A percentile compares a stretch with the other conserved stretches of the same genome.
These are phyloP conservation scores for Sakesphorus luctuosus DNA, from an alignment of 2,113 vertebrate genomes.

Conservation along the genomic window DNA sequence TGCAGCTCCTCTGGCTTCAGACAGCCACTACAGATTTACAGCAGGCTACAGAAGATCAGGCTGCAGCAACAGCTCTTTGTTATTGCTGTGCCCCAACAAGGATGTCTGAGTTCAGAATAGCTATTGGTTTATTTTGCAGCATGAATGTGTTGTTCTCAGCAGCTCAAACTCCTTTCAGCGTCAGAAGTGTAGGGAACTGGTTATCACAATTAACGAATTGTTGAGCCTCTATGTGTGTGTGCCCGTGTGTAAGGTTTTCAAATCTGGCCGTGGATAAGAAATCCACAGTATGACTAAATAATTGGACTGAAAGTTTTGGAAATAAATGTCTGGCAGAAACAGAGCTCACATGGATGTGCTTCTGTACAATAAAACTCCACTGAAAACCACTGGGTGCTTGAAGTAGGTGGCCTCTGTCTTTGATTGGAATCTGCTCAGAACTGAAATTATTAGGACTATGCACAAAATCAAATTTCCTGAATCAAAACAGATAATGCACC, in stretches of 20 bases:
- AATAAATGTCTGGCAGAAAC: neutral
- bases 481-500: neutral
- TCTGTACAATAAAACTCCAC: neutral
- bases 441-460: neutral
- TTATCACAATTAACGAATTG: neutral
- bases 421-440: neutral
- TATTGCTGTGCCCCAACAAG: neutral
- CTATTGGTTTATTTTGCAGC: neutral
- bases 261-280: neutral
- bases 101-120: neutral
- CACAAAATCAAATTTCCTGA: neutral
- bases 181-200: neutral
- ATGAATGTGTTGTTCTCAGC: neutral
- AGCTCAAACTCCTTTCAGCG: neutral
- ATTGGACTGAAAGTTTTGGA: neutral
- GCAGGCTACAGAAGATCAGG: neutral
- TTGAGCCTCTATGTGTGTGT: neutral
- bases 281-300: neutral
- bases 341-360: neutral
- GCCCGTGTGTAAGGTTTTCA: neutral
- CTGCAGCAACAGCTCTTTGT: neutral
- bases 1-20: neutral
- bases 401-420: neutral
- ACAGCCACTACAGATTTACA: neutral
- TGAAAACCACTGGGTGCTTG: neutral